These are phyloP conservation scores for Diadumene lineata DNA, from an alignment of 92 coral and sea anemone species.

Conservation along the genomic window DNA sequence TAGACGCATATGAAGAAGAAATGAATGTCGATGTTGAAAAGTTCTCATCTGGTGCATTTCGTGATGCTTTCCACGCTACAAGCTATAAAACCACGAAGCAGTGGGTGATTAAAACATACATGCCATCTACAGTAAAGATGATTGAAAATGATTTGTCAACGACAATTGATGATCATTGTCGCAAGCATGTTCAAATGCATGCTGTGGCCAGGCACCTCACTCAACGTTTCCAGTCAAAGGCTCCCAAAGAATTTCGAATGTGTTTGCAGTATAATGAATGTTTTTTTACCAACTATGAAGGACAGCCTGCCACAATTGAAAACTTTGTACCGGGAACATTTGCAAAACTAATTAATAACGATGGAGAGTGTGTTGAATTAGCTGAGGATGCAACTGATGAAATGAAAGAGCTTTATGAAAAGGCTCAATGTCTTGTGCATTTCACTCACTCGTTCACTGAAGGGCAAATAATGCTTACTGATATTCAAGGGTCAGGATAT, in stretches of 20 bases:
- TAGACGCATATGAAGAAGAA: constrained; percentile 39
- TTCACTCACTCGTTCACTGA: no score
- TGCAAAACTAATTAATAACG: constrained; percentile 59
- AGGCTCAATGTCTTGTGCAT: constrained; percentile 69
- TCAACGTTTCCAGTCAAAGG: constrained; percentile 37
- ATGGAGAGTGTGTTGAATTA: constrained; percentile 49
- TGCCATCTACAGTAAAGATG: constrained; percentile 44
- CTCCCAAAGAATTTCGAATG: constrained; percentile 60
- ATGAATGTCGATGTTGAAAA: constrained; percentile 50
- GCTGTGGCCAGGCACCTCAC: constrained; percentile 63
- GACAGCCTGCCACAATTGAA: constrained; percentile 67
- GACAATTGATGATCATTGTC: constrained; percentile 50
- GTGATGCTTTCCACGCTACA: constrained; percentile 70
- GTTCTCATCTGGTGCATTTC: constrained; percentile 75
- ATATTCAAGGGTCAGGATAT: constrained; percentile 73
- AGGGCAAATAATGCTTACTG: no score
- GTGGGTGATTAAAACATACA: constrained; percentile 69
- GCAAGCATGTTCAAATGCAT: constrained; percentile 79
- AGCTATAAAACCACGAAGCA: constrained; percentile 25
- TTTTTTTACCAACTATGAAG: constrained; percentile 48
- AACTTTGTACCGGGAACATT: constrained; percentile 68
- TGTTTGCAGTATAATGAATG: constrained; percentile 62
- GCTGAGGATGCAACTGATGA: constrained; percentile 36
- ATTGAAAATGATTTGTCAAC: constrained; percentile 47
- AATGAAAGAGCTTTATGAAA: constrained; percentile 51